Evolutionary conservation across 2,888 invertebrate species (phyloP).

Genomic region (Diarsia mendica): DNA sequence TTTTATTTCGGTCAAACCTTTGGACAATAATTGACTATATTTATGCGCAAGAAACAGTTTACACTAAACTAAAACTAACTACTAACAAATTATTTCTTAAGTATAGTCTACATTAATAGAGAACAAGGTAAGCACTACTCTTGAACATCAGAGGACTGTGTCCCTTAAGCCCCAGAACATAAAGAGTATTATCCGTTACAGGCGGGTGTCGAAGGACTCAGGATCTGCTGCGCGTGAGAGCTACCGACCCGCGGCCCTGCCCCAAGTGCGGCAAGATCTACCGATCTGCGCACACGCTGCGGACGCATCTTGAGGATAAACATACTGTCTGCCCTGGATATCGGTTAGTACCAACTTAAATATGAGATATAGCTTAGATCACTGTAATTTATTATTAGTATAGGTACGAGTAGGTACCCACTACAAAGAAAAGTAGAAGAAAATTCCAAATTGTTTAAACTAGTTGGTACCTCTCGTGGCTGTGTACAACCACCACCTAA

Average conservation of each 20-base stretch:
- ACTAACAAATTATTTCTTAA: constrained; percentile 58
- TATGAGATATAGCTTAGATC: background rate
- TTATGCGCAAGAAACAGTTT: background rate
- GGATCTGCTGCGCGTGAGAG: constrained; percentile 96
- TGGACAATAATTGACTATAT: constrained; percentile 12
- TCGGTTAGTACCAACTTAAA: constrained; percentile 78
- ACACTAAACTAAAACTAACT: constrained; percentile 15
- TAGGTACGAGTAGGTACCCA: background rate
- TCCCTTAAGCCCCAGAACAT: background rate
- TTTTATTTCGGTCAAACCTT: constrained; percentile 58
- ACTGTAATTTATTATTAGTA: background rate
- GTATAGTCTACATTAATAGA: constrained; percentile 37
- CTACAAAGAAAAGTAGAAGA: background rate
- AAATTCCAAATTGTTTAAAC: background rate
- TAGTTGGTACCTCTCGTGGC: no score
- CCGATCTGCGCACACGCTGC: constrained; percentile 96
- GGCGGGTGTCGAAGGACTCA: constrained; percentile 94
- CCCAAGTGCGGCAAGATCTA: constrained; percentile 98
- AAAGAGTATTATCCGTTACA: constrained; percentile 64
- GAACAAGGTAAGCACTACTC: constrained; percentile 65
- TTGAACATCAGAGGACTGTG: constrained; percentile 26
- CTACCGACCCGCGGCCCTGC: constrained; percentile 97
- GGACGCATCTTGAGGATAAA: constrained; percentile 97
- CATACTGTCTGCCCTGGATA: constrained; percentile 98
- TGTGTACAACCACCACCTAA: background rate